These are phyloP conservation scores for Macaria notata DNA, from an alignment of 2,888 invertebrate genomes.

Conservation along the genomic window DNA sequence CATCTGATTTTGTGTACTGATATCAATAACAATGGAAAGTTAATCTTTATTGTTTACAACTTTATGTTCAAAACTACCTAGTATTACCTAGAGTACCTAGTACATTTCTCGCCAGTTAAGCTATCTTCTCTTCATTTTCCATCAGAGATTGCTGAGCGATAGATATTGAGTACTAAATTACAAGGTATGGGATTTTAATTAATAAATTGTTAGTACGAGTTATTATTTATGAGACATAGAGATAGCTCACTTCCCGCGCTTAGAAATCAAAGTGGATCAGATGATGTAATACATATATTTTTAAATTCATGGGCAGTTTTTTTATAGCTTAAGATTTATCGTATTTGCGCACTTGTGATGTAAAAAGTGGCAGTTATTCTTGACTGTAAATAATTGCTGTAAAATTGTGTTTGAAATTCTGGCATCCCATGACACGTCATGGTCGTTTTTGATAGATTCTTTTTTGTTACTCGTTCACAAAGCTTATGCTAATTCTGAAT, in stretches of 20 bases:
- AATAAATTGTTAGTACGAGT: slow-evolving; percentile 13
- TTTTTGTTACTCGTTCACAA: background rate
- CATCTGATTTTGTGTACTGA: background rate
- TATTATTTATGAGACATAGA: slow-evolving; percentile 16
- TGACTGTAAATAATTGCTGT: background rate
- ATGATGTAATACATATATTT: too few species aligned
- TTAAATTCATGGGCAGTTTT: too few species aligned
- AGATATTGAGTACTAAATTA: slow-evolving; percentile 2
- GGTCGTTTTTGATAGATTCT: background rate
- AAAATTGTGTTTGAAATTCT: too few species aligned
- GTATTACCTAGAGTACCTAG: too few species aligned
- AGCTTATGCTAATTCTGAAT: background rate
- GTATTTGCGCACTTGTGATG: too few species aligned
- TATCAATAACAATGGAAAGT: background rate
- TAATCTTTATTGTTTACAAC: background rate
- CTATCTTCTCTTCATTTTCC: too few species aligned
- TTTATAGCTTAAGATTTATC: too few species aligned
- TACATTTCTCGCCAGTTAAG: too few species aligned
- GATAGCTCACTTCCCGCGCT: slow-evolving; percentile 16
- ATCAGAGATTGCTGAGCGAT: too few species aligned
- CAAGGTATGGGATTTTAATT: slow-evolving; percentile 12
- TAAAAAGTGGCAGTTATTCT: too few species aligned
- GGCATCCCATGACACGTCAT: background rate
- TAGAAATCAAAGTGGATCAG: slow-evolving; percentile 1
- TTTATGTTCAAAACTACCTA: too few species aligned